phyloP scores from a whole-genome alignment of 2,113 vertebrate species.

The Malurus cyaneus region DNA sequence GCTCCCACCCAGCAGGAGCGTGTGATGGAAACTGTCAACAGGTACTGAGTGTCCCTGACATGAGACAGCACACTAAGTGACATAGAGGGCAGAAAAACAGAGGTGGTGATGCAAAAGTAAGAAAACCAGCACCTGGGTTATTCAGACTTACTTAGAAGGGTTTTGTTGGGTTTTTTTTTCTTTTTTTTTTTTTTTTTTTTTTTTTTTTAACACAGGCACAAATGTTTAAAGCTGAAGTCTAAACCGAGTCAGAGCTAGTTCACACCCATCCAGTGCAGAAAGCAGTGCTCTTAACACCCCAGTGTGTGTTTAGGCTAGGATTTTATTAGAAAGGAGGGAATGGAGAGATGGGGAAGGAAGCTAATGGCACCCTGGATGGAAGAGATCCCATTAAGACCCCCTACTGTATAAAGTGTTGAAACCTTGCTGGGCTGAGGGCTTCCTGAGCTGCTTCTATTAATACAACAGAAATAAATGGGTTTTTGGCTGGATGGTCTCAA shows the following conservation, averaged over 20 bases:
- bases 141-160: neutral
- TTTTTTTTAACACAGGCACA: neutral
- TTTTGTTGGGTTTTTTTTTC: neutral
- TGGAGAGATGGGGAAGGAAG: neutral
- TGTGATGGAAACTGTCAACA: neutral
- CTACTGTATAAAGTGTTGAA: constrained; percentile 54
- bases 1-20: neutral
- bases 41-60: neutral
- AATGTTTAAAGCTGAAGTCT: neutral
- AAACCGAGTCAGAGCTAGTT: neutral
- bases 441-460: constrained; percentile 38
- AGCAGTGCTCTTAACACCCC: constrained; percentile 8
- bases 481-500: constrained; percentile 14
- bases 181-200: rapidly evolving
- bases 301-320: constrained; percentile 32
- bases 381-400: constrained; percentile 32
- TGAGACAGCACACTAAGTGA: neutral
- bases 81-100: neutral
- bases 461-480: neutral
- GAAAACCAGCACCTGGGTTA: neutral
- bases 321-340: constrained; percentile 9
- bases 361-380: constrained; percentile 44
- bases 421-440: neutral
- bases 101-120: neutral
- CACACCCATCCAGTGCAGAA: neutral